A percentile compares a stretch with the other conserved stretches of the same genome.
phyloP scores from a whole-genome alignment of 2,797 vertebrate species.

The Pseudocheirus occidentalis region DNA sequence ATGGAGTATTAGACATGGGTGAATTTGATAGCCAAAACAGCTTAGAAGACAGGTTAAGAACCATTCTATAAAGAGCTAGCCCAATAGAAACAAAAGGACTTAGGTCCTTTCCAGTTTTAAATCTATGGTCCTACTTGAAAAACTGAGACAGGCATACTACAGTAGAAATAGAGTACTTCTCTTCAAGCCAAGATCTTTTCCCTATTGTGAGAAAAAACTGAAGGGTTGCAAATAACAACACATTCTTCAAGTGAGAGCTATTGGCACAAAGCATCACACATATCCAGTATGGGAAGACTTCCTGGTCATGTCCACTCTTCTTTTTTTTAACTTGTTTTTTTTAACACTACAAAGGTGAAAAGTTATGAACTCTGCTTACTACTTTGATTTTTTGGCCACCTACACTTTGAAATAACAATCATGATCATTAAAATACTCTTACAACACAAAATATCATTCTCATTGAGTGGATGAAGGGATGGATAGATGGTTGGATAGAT shows the following conservation, averaged over 20 bases:
- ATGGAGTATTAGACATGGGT: neutral
- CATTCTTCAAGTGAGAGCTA: neutral
- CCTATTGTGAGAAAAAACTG: neutral
- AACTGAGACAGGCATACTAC: neutral
- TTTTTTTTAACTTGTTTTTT: neutral
- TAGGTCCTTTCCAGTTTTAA: neutral
- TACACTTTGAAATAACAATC: neutral
- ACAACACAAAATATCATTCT: neutral
- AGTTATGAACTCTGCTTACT: neutral
- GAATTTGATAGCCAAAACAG: neutral
- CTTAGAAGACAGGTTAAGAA: neutral
- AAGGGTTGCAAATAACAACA: neutral
- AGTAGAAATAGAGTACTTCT: neutral
- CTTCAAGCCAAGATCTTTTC: neutral
- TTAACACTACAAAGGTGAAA: neutral
- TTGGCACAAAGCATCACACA: neutral
- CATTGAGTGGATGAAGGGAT: neutral
- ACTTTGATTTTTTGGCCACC: neutral
- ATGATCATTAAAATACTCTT: neutral
- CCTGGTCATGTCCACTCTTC: neutral
- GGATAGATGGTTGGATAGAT: too few relatives aligned
- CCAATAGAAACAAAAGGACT: neutral
- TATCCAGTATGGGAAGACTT: neutral
- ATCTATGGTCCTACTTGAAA: neutral
- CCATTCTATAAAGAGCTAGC: neutral